These are phyloP conservation scores for Drosophila littoralis DNA, from an alignment of 1,140 invertebrate genomes.

Conservation along the genomic window DNA sequence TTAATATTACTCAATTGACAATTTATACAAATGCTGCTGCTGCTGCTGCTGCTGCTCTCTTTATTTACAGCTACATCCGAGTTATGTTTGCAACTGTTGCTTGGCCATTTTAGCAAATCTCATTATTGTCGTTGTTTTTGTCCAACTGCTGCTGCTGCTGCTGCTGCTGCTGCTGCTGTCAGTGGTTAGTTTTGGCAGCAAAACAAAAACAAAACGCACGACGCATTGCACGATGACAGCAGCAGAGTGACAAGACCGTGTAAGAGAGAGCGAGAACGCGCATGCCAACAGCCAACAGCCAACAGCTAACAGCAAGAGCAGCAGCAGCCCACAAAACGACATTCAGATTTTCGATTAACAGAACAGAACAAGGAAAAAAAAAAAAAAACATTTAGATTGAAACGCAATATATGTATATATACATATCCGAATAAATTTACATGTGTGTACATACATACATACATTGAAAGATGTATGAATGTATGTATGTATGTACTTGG, in stretches of 20 bases:
- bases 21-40: slow-evolving; percentile 25
- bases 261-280: slow-evolving; percentile 45
- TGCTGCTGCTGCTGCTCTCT: background rate
- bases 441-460: slow-evolving; percentile 6
- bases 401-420: slow-evolving; percentile 34
- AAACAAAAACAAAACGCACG: slow-evolving; percentile 71
- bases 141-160: background rate
- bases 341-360: slow-evolving; percentile 43
- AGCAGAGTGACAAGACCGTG: slow-evolving; percentile 29
- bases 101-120: slow-evolving; percentile 26
- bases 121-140: slow-evolving; percentile 28
- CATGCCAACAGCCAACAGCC: slow-evolving; percentile 48
- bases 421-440: slow-evolving; percentile 17
- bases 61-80: slow-evolving; percentile 7
- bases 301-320: slow-evolving; percentile 19
- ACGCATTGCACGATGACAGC: slow-evolving; percentile 26
- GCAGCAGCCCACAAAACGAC: slow-evolving; percentile 30
- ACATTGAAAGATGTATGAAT: background rate
- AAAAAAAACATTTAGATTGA: slow-evolving; percentile 26
- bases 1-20: slow-evolving; percentile 19
- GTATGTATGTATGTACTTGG: slow-evolving; percentile 25
- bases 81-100: slow-evolving; percentile 49
- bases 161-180: slow-evolving; percentile 9
- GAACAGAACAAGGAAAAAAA: slow-evolving; percentile 25
- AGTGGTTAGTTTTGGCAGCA: slow-evolving; percentile 50